These are phyloP conservation scores for Mamestra configurata DNA, from an alignment of 1,140 invertebrate species.

Conservation along the genomic window DNA sequence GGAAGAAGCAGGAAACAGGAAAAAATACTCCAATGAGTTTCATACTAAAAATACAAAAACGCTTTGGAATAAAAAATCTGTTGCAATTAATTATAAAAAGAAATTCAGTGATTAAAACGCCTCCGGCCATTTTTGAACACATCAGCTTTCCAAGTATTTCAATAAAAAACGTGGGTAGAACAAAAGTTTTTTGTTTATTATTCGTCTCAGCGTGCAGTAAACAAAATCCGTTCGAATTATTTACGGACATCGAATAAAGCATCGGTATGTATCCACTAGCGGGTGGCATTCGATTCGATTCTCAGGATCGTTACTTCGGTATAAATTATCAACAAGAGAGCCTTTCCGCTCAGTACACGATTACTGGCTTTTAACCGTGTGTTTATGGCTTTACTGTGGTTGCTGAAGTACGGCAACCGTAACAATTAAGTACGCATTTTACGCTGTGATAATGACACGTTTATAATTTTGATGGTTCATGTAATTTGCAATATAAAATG, in stretches of 20 bases:
- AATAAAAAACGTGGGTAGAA: too few species aligned
- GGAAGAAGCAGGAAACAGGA: too few species aligned
- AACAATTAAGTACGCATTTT: conserved; percentile 40
- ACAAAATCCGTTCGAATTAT: neutral
- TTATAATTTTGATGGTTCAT: conserved; percentile 12
- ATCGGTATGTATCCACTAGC: conserved; percentile 1
- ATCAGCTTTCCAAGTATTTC: too few species aligned
- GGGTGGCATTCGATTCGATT: neutral
- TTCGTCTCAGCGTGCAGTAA: neutral
- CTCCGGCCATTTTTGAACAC: too few species aligned
- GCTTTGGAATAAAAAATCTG: too few species aligned
- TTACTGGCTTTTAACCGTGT: conserved; percentile 42
- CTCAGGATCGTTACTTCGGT: neutral
- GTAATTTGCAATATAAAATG: conserved; percentile 20
- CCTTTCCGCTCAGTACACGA: conserved; percentile 4
- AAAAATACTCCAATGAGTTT: too few species aligned
- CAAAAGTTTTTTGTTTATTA: too few species aligned
- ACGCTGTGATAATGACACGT: conserved; percentile 29
- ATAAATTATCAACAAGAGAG: conserved; percentile 21
- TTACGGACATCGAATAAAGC: neutral
- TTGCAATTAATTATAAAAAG: too few species aligned
- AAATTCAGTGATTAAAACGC: too few species aligned
- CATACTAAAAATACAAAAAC: too few species aligned
- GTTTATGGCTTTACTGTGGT: conserved; percentile 42
- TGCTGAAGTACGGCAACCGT: conserved; percentile 41